Evolutionary conservation across 2,888 invertebrate genomes (phyloP).

Genomic region (Homarus gammarus): DNA sequence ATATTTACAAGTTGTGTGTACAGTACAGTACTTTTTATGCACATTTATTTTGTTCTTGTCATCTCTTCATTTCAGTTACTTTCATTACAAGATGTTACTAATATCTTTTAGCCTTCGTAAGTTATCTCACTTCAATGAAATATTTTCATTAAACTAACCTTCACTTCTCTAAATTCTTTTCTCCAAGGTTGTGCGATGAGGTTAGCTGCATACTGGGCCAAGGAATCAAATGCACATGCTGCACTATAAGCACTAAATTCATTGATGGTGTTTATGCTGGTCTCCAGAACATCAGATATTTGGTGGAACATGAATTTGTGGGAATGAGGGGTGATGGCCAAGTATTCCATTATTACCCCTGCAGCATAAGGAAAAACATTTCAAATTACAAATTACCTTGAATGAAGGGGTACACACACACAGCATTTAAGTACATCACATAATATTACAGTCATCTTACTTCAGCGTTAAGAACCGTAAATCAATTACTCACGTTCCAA

Average conservation of each 20-base stretch:
- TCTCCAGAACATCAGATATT: conserved; percentile 87
- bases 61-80: no score
- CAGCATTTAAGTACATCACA: background rate
- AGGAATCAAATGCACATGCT: conserved; percentile 89
- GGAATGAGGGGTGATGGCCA: conserved; percentile 88
- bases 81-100: no score
- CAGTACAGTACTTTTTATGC: no score
- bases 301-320: conserved; percentile 88
- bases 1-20: no score
- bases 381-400: background rate
- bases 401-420: background rate
- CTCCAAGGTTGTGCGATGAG: conserved; percentile 93
- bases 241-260: conserved; percentile 91
- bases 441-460: background rate
- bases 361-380: conserved; percentile 64
- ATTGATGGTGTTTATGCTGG: conserved; percentile 85
- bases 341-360: conserved; percentile 89
- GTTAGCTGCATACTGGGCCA: conserved; percentile 92
- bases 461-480: background rate
- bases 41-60: no score
- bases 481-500: conserved; percentile 85
- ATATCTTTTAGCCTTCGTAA: no score
- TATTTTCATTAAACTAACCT: conserved; percentile 82
- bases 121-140: no score
- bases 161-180: conserved; percentile 89